Evolutionary conservation across 2,113 vertebrate genomes (phyloP).

Genomic region (Hippocampus mohnikei): DNA sequence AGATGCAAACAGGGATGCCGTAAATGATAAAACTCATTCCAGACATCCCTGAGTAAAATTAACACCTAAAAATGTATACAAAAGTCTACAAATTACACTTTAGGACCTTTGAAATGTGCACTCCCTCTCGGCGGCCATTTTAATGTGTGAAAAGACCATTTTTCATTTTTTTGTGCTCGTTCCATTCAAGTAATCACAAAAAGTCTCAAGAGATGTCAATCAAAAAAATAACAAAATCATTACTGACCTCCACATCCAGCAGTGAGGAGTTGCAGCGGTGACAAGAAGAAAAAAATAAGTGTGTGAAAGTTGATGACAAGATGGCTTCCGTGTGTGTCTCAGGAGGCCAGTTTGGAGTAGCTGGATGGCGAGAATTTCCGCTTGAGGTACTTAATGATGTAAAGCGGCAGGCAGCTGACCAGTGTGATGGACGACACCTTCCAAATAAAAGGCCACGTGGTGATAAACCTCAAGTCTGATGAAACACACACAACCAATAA

Average conservation of each 20-base stretch:
- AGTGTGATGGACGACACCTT: slow-evolving; percentile 93
- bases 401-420: slow-evolving; percentile 98
- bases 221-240: slow-evolving; percentile 2
- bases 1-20: background rate
- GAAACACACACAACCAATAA: background rate
- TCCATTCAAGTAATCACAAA: slow-evolving; percentile 57
- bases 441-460: slow-evolving; percentile 91
- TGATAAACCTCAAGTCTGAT: slow-evolving; percentile 91
- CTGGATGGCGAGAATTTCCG: slow-evolving; percentile 94
- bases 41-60: slow-evolving; percentile 14
- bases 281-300: slow-evolving; percentile 24
- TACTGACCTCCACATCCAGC: slow-evolving; percentile 4
- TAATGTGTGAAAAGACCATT: background rate
- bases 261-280: background rate
- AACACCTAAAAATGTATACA: slow-evolving; percentile 33
- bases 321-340: slow-evolving; percentile 9
- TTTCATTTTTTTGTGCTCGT: slow-evolving; percentile 40
- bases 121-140: background rate
- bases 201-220: slow-evolving; percentile 16
- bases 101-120: slow-evolving; percentile 22
- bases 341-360: slow-evolving; percentile 93
- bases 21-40: slow-evolving; percentile 73
- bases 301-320: background rate
- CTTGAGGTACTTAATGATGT: slow-evolving; percentile 95
- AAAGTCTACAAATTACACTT: slow-evolving; percentile 40